These are phyloP conservation scores for Chelon labrosus DNA, from an alignment of 2,797 vertebrate genomes.

Conservation along the genomic window DNA sequence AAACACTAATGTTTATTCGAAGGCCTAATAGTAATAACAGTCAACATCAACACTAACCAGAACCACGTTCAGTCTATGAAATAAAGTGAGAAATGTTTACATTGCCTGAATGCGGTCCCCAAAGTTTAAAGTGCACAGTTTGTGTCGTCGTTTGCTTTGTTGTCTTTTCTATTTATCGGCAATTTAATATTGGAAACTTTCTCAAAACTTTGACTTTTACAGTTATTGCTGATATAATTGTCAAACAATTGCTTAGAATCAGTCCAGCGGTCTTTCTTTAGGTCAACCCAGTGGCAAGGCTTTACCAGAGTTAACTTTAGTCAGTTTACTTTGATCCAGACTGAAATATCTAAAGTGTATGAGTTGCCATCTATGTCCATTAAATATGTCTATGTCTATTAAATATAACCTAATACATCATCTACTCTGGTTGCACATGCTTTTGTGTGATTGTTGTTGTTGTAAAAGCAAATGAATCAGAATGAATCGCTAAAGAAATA, in stretches of 20 bases:
- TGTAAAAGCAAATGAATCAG: background rate
- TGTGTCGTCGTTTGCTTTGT: background rate
- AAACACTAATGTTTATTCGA: background rate
- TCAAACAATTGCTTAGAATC: too few species aligned
- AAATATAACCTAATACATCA: background rate
- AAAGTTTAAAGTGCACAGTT: background rate
- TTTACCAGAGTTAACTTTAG: too few species aligned
- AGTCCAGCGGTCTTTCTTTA: too few species aligned
- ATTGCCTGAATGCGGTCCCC: background rate
- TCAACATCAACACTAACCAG: background rate
- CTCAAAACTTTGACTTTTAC: background rate
- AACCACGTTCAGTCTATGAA: background rate
- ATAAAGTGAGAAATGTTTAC: background rate
- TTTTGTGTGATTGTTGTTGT: background rate
- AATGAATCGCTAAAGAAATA: background rate
- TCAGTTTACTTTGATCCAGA: too few species aligned
- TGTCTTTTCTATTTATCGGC: background rate
- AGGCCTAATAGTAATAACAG: background rate
- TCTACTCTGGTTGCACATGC: background rate
- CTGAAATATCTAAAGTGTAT: too few species aligned
- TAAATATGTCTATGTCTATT: too few species aligned
- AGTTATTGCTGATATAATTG: background rate
- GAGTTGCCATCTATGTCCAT: too few species aligned
- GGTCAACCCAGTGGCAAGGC: background rate
- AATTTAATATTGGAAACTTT: background rate